Base-by-base conservation (phyloP, 2,797 vertebrate genomes). In the Manis javanica region DNA sequence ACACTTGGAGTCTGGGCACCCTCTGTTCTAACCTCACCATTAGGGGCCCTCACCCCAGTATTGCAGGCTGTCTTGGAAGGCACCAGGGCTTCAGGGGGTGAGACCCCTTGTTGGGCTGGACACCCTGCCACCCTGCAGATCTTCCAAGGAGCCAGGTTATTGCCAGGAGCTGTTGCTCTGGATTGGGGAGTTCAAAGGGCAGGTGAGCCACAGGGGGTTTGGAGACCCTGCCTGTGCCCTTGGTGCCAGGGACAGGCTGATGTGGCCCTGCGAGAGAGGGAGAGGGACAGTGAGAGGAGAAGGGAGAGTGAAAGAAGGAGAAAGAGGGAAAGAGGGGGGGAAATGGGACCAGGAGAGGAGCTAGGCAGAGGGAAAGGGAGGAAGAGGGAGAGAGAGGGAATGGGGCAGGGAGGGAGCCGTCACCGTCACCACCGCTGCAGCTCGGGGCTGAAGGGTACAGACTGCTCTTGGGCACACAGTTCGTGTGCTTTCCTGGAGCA, bases 21-120 rank as follows among this genome's bases (percentile, higher is more conserved):
- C 14, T 15, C 2, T 46, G 26, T 39, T 55, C 61, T 59, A 3
- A 37, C 24, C n/a, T 68, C 6, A 16, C 31, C 13, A 8, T 19
- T 23, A 49, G 64, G 11, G 37, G 42, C 51, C 29, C 31, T 31
- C 46, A 77, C 11, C 37, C 87, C 34, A 7, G 53, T 26, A 13
- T 19, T 7, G 0, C 1, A 31, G 21, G 46, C 37, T 15, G n/a
- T 3, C 53, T 0, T 0, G 46, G 42, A 39, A 39, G n/a, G 42
- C 1, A 2, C n/a, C 42, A 53, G 78, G 8, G 13, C 61, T 61
- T 71, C 55, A 24, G 26, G 31, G 14, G 8, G 24, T 74, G n/a
- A 19, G 24, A 23, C 16, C 34, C 39, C n/a, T 37, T 8, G 18
- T 26, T 82, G 7, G 26, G 16, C 39, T 63, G 12, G 29, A 23